Conservation (phyloP, 1,140 invertebrate genomes). For the Bombus breviceps region DNA sequence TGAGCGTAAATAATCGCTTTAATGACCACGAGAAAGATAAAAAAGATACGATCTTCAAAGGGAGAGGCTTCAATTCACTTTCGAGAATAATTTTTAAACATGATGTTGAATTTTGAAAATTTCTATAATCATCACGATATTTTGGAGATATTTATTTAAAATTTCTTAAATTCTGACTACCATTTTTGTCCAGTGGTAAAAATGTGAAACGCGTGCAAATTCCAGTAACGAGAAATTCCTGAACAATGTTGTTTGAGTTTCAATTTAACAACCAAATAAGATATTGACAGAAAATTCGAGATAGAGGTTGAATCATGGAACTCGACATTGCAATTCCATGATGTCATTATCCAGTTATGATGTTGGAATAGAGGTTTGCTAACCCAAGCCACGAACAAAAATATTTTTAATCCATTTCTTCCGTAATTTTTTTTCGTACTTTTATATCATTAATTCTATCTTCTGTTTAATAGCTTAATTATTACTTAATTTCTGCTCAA, state of each 20-base stretch:
- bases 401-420: background rate
- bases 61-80: background rate
- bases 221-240: background rate
- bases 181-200: background rate
- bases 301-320: slow-evolving; percentile 14
- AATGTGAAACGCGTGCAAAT: background rate
- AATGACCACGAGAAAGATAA: background rate
- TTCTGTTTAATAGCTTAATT: no score
- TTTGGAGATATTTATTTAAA: background rate
- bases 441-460: background rate
- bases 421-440: background rate
- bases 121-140: background rate
- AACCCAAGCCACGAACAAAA: no score
- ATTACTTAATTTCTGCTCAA: background rate
- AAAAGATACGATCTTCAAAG: background rate
- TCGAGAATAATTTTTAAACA: background rate
- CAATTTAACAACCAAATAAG: background rate
- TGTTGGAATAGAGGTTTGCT: background rate
- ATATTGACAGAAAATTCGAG: background rate
- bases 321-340: slow-evolving; percentile 12
- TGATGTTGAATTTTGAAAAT: background rate
- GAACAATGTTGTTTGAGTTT: background rate
- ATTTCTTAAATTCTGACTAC: background rate
- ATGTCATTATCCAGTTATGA: slow-evolving; percentile 9
- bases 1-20: slow-evolving; percentile 11